A percentile compares a stretch with the other conserved stretches of the same genome.
Conservation (phyloP, 2,888 invertebrate genomes). For the Chrysopilus asiliformis region DNA sequence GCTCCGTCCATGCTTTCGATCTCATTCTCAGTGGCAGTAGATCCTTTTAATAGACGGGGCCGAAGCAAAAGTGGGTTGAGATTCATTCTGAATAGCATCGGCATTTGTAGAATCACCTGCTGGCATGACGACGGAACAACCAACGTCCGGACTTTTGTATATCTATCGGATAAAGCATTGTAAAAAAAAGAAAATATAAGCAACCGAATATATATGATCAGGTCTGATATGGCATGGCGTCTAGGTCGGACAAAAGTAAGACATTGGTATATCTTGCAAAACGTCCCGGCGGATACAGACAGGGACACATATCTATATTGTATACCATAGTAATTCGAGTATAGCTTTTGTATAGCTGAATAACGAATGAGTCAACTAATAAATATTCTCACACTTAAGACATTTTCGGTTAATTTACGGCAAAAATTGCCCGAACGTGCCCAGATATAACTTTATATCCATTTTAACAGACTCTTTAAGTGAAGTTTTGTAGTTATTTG, state of each 20-base stretch:
- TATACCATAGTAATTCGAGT: no score
- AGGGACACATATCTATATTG: no score
- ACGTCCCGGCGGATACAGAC: no score
- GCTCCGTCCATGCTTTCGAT: no score
- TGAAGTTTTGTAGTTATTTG: no score
- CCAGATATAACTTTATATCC: slow-evolving; percentile 2
- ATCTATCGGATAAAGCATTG: background rate
- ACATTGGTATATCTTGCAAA: no score
- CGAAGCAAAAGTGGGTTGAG: no score
- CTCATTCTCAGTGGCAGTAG: no score
- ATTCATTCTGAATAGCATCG: background rate
- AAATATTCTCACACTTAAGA: slow-evolving; percentile 12
- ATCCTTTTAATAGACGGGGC: no score
- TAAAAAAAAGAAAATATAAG: background rate
- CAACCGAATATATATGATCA: background rate
- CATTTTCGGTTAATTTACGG: slow-evolving; percentile 12
- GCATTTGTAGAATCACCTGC: background rate
- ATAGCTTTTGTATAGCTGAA: no score
- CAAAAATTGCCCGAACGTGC: slow-evolving; percentile 11
- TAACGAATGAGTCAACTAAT: slow-evolving; percentile 5
- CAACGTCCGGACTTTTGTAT: no score
- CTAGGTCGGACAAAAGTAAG: slow-evolving; percentile 1
- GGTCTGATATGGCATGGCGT: background rate
- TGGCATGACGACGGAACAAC: background rate
- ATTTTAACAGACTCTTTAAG: no score